Evolutionary conservation across 2,797 vertebrate species (phyloP).

Genomic region (Pangasius mekongensis): DNA sequence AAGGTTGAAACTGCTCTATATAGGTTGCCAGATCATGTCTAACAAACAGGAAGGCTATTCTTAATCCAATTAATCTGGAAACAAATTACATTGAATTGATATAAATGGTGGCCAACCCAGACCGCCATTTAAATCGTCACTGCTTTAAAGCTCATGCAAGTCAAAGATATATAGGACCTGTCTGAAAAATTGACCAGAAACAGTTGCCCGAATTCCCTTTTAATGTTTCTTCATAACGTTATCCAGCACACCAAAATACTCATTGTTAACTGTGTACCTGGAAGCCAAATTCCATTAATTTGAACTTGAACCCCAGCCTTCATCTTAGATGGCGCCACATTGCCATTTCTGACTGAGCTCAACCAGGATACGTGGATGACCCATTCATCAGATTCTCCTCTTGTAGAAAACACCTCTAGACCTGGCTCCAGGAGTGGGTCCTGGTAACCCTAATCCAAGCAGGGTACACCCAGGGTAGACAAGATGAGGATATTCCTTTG

Average conservation of each 20-base stretch:
- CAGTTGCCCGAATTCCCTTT: neutral
- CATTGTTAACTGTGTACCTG: neutral
- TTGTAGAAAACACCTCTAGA: neutral
- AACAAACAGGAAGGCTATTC: neutral
- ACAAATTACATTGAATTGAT: neutral
- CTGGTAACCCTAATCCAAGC: neutral
- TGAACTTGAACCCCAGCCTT: neutral
- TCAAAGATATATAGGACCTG: neutral
- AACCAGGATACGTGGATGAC: neutral
- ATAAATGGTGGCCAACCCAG: neutral
- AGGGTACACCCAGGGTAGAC: neutral
- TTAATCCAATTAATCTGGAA: neutral
- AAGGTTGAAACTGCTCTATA: neutral
- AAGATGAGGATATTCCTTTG: slow-evolving; percentile 22
- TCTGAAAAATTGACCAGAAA: neutral
- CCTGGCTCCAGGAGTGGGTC: neutral
- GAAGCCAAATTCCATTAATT: neutral
- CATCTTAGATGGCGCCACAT: neutral
- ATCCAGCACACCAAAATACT: neutral
- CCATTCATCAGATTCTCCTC: too few relatives aligned
- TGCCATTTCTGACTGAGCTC: neutral
- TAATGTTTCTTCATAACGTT: neutral
- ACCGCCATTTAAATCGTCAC: neutral
- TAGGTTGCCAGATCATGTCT: neutral
- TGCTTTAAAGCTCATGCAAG: neutral